Percentiles rank a stretch among this genome's conserved stretches.
Conservation (phyloP, 2,113 vertebrate genomes). For the Centropus unirufus region DNA sequence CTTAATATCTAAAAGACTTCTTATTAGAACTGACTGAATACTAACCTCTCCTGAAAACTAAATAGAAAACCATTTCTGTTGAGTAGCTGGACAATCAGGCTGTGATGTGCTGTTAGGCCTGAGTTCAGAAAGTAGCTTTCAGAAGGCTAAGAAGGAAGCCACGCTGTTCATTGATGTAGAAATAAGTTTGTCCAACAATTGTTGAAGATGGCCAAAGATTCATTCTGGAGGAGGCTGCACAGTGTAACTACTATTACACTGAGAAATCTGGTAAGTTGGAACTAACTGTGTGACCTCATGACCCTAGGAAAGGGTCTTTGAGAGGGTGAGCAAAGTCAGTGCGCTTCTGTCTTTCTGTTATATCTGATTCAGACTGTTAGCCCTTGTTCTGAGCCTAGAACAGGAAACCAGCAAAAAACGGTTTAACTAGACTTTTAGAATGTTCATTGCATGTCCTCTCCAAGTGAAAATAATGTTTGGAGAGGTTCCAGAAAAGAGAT, state of each 20-base stretch:
- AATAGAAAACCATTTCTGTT: neutral
- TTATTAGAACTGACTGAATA: neutral
- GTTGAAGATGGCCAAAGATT: neutral
- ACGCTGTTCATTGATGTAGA: neutral
- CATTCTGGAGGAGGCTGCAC: neutral
- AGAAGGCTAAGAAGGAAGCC: neutral
- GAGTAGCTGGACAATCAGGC: neutral
- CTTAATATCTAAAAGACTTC: neutral
- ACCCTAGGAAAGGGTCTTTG: neutral
- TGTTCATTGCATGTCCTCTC: fast-evolving
- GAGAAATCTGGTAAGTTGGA: neutral
- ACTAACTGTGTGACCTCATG: neutral
- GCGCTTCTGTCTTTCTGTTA: neutral
- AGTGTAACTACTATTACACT: neutral
- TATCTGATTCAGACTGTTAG: neutral
- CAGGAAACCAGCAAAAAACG: neutral
- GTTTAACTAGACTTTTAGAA: neutral
- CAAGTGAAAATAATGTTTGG: neutral
- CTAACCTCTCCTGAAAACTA: neutral
- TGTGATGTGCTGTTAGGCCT: neutral
- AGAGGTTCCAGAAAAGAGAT: neutral
- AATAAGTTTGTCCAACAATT: neutral
- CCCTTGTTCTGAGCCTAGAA: neutral
- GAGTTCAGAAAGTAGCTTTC: neutral
- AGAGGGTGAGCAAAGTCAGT: neutral